phyloP scores from a whole-genome alignment of 37 sponge, comb jelly and placozoan genomes.

The Aplysina aerophoba region DNA sequence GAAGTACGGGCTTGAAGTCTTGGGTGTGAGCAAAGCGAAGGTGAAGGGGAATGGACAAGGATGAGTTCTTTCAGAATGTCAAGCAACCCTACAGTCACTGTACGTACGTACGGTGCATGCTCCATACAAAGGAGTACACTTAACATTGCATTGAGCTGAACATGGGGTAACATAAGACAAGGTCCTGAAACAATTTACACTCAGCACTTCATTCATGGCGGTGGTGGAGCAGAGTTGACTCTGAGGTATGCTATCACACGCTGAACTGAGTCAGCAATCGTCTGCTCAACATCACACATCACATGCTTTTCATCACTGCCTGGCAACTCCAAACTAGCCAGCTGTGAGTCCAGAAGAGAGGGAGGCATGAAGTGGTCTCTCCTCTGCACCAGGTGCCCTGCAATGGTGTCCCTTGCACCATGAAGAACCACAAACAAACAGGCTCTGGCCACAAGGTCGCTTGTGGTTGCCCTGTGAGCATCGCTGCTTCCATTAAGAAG shows the following conservation, averaged over 20 bases:
- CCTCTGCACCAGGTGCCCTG: slow-evolving; percentile 33
- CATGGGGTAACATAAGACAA: too few species aligned
- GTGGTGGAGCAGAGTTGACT: too few species aligned
- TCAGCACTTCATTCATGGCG: too few species aligned
- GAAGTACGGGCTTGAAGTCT: background rate
- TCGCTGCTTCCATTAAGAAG: slow-evolving; percentile 13
- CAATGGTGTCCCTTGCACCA: slow-evolving; percentile 50
- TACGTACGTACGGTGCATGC: too few species aligned
- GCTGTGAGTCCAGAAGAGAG: slow-evolving; percentile 63
- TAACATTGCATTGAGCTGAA: too few species aligned
- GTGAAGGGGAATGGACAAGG: slow-evolving; percentile 6
- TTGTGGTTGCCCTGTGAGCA: background rate
- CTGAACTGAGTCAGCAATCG: slow-evolving; percentile 20
- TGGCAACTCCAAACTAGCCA: slow-evolving; percentile 64
- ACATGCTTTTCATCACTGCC: slow-evolving; percentile 39
- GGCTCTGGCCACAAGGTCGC: background rate
- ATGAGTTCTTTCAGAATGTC: too few species aligned
- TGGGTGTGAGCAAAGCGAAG: background rate
- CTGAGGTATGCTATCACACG: too few species aligned
- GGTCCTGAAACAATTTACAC: too few species aligned
- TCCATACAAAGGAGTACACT: too few species aligned
- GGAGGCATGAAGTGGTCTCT: slow-evolving; percentile 81
- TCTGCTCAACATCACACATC: slow-evolving; percentile 24
- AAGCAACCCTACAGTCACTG: too few species aligned
- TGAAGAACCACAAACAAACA: slow-evolving; percentile 56